phyloP scores from a whole-genome alignment of 2,113 vertebrate species.

The Gorilla gorilla region DNA sequence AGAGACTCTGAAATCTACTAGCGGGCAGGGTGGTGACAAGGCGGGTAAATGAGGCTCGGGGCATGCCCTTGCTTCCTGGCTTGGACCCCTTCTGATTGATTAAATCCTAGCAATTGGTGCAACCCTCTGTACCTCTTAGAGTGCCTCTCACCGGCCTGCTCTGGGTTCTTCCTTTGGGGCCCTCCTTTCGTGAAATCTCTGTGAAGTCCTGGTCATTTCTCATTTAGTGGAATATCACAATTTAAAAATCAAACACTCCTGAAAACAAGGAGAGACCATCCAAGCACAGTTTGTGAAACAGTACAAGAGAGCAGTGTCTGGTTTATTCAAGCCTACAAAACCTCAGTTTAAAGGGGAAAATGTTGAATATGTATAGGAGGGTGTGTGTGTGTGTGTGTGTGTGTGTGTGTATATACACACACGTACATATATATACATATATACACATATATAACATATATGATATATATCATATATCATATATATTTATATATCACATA shows the following conservation, averaged over 20 bases:
- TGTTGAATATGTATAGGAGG: too few species aligned
- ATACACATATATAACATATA: background rate
- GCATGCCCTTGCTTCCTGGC: background rate
- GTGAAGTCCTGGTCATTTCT: background rate
- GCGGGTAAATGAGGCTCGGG: background rate
- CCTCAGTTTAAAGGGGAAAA: background rate
- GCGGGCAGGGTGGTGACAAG: fast-evolving
- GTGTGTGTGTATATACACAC: background rate
- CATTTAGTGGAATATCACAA: background rate
- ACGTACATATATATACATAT: background rate
- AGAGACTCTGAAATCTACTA: background rate
- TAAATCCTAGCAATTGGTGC: constrained; percentile 33
- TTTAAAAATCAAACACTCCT: constrained; percentile 28
- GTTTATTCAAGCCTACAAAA: background rate
- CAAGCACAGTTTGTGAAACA: background rate
- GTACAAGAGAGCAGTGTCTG: background rate
- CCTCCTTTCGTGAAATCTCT: background rate
- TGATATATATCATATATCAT: background rate
- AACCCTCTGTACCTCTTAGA: background rate
- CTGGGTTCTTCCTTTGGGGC: constrained; percentile 25
- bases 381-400: background rate
- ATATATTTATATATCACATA: background rate
- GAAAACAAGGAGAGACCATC: background rate
- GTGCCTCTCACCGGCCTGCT: background rate
- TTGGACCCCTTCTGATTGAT: background rate